Evolutionary conservation across 37 sponge, comb jelly and placozoan species (phyloP).

Genomic region (Ianthella basta): DNA sequence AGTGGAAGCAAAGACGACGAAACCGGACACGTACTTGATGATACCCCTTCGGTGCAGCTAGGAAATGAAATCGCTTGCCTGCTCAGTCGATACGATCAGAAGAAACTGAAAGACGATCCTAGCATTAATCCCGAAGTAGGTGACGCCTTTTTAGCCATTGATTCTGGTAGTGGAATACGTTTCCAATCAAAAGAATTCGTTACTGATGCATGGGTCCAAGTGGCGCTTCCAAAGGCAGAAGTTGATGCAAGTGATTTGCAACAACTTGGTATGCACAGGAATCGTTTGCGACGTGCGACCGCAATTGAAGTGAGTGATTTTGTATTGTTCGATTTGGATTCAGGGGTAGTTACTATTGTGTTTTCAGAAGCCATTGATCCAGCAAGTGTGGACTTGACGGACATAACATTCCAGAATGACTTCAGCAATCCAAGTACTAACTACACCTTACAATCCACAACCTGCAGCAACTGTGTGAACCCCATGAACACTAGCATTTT

Average conservation of each 20-base stretch:
- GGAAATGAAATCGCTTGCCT: conserved; percentile 32
- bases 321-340: conserved; percentile 66
- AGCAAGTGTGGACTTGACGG: conserved; percentile 49
- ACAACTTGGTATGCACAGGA: background rate
- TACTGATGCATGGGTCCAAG: conserved; percentile 11
- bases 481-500: conserved; percentile 7
- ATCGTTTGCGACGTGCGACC: background rate
- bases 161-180: conserved; percentile 36
- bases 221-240: background rate
- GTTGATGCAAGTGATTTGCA: background rate
- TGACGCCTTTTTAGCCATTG: background rate
- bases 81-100: background rate
- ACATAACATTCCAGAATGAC: conserved; percentile 35
- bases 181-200: conserved; percentile 22
- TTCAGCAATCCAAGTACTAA: background rate
- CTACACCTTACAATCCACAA: conserved; percentile 1
- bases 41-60: background rate
- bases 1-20: background rate
- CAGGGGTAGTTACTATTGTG: conserved; percentile 53
- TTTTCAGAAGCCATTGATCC: conserved; percentile 83
- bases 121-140: background rate
- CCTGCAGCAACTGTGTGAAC: background rate
- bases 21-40: conserved; percentile 1
- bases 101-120: background rate
- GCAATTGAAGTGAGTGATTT: conserved; percentile 41